Evolutionary conservation across 2,888 invertebrate genomes (phyloP).

Genomic region (Latrodectus hesperus): DNA sequence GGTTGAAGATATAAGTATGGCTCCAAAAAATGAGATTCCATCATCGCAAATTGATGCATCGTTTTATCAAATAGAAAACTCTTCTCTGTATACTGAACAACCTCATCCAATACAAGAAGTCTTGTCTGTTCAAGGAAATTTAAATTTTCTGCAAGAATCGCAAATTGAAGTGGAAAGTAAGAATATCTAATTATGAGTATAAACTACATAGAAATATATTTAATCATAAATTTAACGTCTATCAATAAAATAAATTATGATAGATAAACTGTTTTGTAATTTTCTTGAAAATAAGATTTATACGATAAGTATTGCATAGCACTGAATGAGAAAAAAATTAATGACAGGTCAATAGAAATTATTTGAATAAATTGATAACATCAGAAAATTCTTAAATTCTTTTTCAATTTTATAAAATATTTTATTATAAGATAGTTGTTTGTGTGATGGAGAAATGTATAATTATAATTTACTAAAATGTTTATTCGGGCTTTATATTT

Average conservation of each 20-base stretch:
- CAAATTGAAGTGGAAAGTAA: conserved; percentile 81
- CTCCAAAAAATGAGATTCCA: conserved; percentile 25
- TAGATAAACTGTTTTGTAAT: not conserved
- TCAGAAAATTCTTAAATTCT: no score
- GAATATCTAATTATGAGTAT: conserved; percentile 1
- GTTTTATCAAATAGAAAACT: conserved; percentile 50
- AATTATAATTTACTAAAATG: no score
- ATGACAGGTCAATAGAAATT: no score
- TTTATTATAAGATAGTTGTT: no score
- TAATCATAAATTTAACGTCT: not conserved
- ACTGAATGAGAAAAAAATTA: not conserved
- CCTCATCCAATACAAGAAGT: conserved; percentile 68
- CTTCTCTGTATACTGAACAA: conserved; percentile 40
- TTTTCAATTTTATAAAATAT: no score
- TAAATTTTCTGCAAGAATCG: conserved; percentile 86
- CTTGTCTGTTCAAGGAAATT: conserved; percentile 74
- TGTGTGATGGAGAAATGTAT: no score
- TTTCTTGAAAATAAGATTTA: not conserved
- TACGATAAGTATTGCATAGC: not conserved
- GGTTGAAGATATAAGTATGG: conserved; percentile 35
- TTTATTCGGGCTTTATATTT: no score
- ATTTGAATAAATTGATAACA: no score
- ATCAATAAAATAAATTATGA: no score
- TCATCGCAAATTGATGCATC: conserved; percentile 34
- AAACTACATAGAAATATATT: not conserved